A percentile compares a stretch with the other conserved stretches of the same genome.
phyloP scores from a whole-genome alignment of 2,113 vertebrate species.

The Neopipo cinnamomea region DNA sequence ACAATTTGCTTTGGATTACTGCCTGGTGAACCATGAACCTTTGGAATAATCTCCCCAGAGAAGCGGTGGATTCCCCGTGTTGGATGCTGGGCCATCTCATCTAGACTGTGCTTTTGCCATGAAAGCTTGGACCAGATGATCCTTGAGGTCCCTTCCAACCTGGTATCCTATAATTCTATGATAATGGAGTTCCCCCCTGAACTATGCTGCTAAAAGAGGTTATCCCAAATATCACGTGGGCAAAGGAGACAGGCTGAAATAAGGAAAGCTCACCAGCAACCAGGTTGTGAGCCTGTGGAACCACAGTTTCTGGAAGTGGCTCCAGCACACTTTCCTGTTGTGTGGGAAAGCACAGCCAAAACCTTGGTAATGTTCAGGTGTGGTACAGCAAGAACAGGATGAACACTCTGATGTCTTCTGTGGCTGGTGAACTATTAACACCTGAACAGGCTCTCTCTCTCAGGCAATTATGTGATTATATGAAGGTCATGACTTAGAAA shows the following conservation, averaged over 20 bases:
- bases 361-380: not conserved
- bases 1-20: not conserved
- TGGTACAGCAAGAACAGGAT: not conserved
- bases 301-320: not conserved
- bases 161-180: not conserved
- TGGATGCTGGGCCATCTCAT: not conserved
- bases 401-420: accelerated
- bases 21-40: not conserved
- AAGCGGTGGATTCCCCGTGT: not conserved
- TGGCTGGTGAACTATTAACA: not conserved
- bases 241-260: not conserved
- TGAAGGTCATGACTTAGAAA: not conserved
- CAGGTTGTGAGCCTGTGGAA: not conserved
- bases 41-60: not conserved
- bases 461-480: not conserved
- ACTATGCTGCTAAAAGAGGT: not conserved
- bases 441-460: not conserved
- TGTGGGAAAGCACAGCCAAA: not conserved
- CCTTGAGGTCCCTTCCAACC: not conserved
- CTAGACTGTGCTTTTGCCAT: not conserved
- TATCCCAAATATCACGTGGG: not conserved
- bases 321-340: not conserved
- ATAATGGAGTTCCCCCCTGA: not conserved
- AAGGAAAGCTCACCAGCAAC: not conserved
- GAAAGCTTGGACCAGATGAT: not conserved